Evolutionary conservation across 2,113 vertebrate genomes (phyloP), one percentile per base, ranked within the genome.

Genomic region (Rhinopomastus cyanomelas): DNA sequence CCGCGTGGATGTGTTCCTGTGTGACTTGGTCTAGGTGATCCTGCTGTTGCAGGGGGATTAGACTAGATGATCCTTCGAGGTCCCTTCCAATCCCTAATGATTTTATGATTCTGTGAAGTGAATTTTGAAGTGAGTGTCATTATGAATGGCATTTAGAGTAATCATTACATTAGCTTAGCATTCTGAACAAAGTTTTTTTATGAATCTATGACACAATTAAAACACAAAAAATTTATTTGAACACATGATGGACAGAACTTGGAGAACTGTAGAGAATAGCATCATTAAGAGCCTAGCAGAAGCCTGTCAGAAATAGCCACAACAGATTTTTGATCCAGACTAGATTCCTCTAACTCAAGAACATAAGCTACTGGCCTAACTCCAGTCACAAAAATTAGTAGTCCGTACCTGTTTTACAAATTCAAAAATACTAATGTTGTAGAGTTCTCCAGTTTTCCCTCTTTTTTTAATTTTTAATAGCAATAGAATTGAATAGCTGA

Each of bases 371-470:
- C 9, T 36, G 2, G 16, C 8, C 17, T 85, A 11, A 23, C 42
- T 52, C 16, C 39, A 36, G 26, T 14, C 8, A 36, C 12, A 78
- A 77, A 74, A 2, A 55, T 4, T 59, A n/a, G n/a, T n/a, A n/a
- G n/a, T n/a, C n/a, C n/a, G n/a, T n/a, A n/a, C n/a, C n/a, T n/a
- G 6, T 68, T 90, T 65, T 36, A 37, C 32, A 83, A 57, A 44
- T 37, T 60, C 8, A 85, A 60, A 88, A 72, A n/a, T 13, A 49
- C 9, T 36, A 6, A 34, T 52, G 11, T 29, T 52, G 21, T 10
- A 72, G 32, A 5, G 0, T 23, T 80, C 7, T 34, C 49, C 6
- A 4, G 75, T 52, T 34, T 42, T 77, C 1, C 0, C 9, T 44
- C 39, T 64, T 52, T 37, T 18, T 64, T n/a, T 6, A 25, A 25